Base-by-base conservation (phyloP, 2,113 vertebrate genomes). In the Periophthalmus modestus region DNA sequence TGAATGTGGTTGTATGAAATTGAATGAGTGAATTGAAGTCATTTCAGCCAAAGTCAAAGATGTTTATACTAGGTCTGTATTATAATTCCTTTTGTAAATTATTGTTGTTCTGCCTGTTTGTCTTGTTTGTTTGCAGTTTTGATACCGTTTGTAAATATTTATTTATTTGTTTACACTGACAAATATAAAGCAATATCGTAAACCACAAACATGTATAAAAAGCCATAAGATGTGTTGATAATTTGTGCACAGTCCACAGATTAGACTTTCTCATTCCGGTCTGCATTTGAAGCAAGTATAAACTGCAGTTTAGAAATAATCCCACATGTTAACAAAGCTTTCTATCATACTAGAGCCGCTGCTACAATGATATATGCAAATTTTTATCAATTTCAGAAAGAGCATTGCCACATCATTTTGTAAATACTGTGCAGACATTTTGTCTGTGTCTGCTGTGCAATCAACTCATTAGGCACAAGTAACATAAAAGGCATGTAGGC, bases 141-240 rank as follows among this genome's bases (percentile, higher is more conserved):
- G 84, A 93, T 89, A 93, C 93, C 94, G 92, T 94, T 89, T 98
- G 96, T 98, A 97, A 95, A 97, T 98, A 96, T 89, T 95, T 96
- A 99, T 98, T 98, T 99, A 98, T 98, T 97, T 97, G 95, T 97
- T 95, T 93, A 94, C 95, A 92, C 78, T 93, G 94, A 95, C 92
- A 85, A 74, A 87, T 91, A 92, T 88, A 92, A 91, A 91, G 86
- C 89, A 93, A 81, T 93, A 92, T 92, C 84, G 92, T 90, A 92
- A 87, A 88, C 85, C 52, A 85, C 88, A 92, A 90, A 90, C 89
- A 90, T 93, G 79, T 94, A 94, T 94, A 92, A 95, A 94, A 81
- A 94, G 82, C 88, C 88, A 10, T 87, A 74, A 85, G 87, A 81
- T 71, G 61, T 59, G 59, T 65, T 67, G 81, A 74, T 83, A 82